Evolutionary conservation across 2,888 invertebrate genomes (phyloP), one percentile per base, ranked within the genome.

Genomic region (Eucera pruinosa): DNA sequence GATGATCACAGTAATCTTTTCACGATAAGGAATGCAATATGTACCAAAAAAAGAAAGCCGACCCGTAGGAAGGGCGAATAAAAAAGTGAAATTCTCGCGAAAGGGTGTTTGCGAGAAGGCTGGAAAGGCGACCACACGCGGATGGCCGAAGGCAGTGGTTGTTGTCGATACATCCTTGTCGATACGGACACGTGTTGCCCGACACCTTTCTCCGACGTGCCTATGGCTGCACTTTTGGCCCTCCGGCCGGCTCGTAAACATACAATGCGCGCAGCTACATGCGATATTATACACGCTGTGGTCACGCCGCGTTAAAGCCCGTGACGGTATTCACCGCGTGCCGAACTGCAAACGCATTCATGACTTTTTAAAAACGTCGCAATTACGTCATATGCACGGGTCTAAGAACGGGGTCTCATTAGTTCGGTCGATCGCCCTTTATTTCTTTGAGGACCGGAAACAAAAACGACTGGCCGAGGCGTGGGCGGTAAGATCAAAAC

Each of bases 301-400:
- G 89, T 87, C 88, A 90, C 89, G 89, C 78, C 83, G 81, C 80
- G 85, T 91, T 89, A 90, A 81, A 76, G 77, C 80, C 87, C 86
- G 86, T 86, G 87, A 89, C 88, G 83, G 84, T 82, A 85, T 88
- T 86, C 86, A 78, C 70, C 73, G 78, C 72, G 70, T 64, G 75
- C 69, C 85, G 78, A 80, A 80, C 75, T 58, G 71, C 80, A 85
- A 86, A 87, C 84, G 88, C 81, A 87, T 89, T 90, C 90, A 91
- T 91, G 89, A 91, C 90, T 90, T 91, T 91, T 90, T 87, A 77
- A 87, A 90, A 89, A 89, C 87, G 11, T 30, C 30, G 30, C 30
- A 6, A 92, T 91, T 91, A 90, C 89, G 90, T 90, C 89, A 89
- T 89, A 89, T 80, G 55, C 78, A 60, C 60, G 58, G 64, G 78